These are phyloP conservation scores for Zingel zingel DNA, from an alignment of 2,113 vertebrate genomes.

Conservation along the genomic window DNA sequence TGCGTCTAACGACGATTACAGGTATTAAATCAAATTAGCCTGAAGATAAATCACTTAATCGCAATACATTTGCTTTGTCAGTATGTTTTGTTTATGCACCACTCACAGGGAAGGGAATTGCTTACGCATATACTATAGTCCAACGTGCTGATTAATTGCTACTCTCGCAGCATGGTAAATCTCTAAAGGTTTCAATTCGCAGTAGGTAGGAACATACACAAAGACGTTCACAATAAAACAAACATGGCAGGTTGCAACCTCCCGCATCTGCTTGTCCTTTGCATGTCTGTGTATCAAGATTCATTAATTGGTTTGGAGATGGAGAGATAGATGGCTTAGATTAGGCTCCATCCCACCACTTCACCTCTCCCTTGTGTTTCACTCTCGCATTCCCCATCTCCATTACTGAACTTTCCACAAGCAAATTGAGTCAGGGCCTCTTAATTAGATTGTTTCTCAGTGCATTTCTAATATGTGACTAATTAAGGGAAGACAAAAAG, in stretches of 20 bases:
- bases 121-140: constrained; percentile 30
- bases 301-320: constrained; percentile 62
- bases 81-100: constrained; percentile 55
- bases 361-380: constrained; percentile 58
- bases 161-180: constrained; percentile 32
- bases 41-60: constrained; percentile 68
- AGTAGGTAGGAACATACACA: constrained; percentile 33
- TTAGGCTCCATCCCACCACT: constrained; percentile 48
- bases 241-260: constrained; percentile 45
- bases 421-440: constrained; percentile 70
- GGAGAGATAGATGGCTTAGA: constrained; percentile 57
- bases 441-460: constrained; percentile 79
- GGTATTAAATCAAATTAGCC: constrained; percentile 60
- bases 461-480: constrained; percentile 75
- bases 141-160: constrained; percentile 66
- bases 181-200: constrained; percentile 51
- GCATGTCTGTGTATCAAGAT: constrained; percentile 29
- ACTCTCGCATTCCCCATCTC: constrained; percentile 40
- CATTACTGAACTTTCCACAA: constrained; percentile 67
- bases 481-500: constrained; percentile 71
- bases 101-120: constrained; percentile 43
- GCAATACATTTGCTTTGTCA: constrained; percentile 61
- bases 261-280: constrained; percentile 35
- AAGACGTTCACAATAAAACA: constrained; percentile 45
- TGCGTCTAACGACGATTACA: constrained; percentile 28